Percentiles rank a stretch among this genome's conserved stretches.
Evolutionary conservation across 2,888 invertebrate genomes (phyloP).

Genomic region (Mimas tiliae): DNA sequence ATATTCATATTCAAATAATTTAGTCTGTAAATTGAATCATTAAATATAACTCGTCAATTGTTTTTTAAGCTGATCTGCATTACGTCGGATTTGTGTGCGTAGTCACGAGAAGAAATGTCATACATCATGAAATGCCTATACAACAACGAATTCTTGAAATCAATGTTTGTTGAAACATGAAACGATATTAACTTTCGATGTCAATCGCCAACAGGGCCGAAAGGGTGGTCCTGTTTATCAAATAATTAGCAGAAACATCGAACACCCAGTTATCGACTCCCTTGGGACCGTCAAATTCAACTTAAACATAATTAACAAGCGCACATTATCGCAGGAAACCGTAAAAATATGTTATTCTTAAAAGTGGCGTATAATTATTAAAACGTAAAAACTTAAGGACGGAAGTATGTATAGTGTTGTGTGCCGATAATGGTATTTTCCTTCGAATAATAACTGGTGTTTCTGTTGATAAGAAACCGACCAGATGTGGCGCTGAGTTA

Average conservation of each 20-base stretch:
- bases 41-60: no score
- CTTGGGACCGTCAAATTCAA: conserved; percentile 32
- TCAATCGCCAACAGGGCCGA: background rate
- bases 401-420: conserved; percentile 67
- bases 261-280: conserved; percentile 31
- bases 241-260: conserved; percentile 1
- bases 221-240: conserved; percentile 11
- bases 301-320: conserved; percentile 32
- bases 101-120: no score
- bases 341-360: conserved; percentile 32
- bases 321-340: conserved; percentile 38
- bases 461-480: conserved; percentile 72
- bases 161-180: background rate
- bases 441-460: conserved; percentile 71
- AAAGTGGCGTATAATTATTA: conserved; percentile 48
- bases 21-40: no score
- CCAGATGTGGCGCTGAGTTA: conserved; percentile 69
- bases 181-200: background rate
- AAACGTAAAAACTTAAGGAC: conserved; percentile 62
- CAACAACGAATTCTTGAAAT: background rate
- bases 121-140: no score
- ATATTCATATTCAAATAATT: no score
- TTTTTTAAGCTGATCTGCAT: no score
- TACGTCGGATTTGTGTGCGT: no score
- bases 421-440: conserved; percentile 72